Evolutionary conservation across 2,888 invertebrate genomes (phyloP), one percentile per base, ranked within the genome.

Genomic region (Entomobrya proxima): DNA sequence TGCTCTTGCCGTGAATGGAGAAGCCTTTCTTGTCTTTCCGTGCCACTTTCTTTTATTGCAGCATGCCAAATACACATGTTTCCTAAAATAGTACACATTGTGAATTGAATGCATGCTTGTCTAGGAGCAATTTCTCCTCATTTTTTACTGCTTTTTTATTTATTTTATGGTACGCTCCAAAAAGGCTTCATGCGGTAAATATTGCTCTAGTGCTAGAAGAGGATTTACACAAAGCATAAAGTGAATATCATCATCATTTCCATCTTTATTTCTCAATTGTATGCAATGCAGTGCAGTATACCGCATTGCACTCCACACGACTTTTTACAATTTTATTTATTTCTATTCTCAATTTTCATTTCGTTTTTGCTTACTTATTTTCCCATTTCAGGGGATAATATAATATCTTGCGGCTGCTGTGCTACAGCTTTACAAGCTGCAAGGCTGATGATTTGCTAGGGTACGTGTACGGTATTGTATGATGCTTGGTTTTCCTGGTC

Each of bases 171-270:
- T 55, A 55, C 27, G 55, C 27, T 55, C 1, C 55, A 50, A 50
- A 15, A n/a, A n/a, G n/a, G n/a, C n/a, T n/a, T n/a, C n/a, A n/a
- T n/a, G n/a, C n/a, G n/a, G n/a, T n/a, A n/a, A n/a, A n/a, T n/a
- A n/a, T n/a, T n/a, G n/a, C n/a, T n/a, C 50, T 50, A 18, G 27
- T 27, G 1, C 55, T 55, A 13, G 27, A 55, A n/a, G 15, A 7
- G n/a, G n/a, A n/a, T n/a, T n/a, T 55, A 9, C 18, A 18, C 27
- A 55, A 15, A 27, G 55, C 24, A 61, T 61, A 32, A 32, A 61
- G n/a, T 61, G 61, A 61, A 61, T 61, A 61, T 61, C 61, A 32
- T n/a, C 61, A 61, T 61, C 61, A 61, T 61, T 7, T n/a, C 32
- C 50, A 52, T 55, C 13, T 55, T 55, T 55, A 55, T 55, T n/a